Conservation (phyloP, 2,888 invertebrate species). For the Epiblema foenella region DNA sequence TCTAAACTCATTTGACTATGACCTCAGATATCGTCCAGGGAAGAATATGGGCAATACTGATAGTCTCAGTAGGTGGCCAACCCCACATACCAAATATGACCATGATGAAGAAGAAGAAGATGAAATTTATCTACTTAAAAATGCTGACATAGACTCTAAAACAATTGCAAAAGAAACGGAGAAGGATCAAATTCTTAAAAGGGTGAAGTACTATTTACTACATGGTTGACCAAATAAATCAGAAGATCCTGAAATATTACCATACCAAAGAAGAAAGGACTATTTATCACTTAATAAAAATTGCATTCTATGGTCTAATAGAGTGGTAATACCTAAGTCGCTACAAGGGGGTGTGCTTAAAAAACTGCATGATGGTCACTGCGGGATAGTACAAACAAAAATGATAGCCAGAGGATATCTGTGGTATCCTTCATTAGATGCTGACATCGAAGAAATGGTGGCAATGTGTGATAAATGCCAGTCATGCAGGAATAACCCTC, state of each 20-base stretch:
- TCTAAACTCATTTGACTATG: neutral
- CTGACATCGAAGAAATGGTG: neutral
- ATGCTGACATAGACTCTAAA: neutral
- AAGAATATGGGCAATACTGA: neutral
- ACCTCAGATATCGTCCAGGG: neutral
- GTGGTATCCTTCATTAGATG: constrained; percentile 1
- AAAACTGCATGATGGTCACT: neutral
- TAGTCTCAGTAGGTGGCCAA: neutral
- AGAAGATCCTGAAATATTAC: neutral
- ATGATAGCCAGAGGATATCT: neutral
- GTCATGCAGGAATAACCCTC: constrained; percentile 1
- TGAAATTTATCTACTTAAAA: neutral
- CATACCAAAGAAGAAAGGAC: neutral
- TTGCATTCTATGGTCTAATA: neutral
- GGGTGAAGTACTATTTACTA: neutral
- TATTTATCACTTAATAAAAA: neutral
- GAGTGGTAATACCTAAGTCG: neutral
- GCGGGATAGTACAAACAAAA: too few relatives aligned
- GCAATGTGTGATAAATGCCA: constrained; percentile 8
- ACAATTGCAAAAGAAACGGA: neutral
- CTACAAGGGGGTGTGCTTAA: neutral
- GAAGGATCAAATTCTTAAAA: neutral
- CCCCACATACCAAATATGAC: constrained; percentile 1
- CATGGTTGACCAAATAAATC: neutral
- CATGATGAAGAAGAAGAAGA: neutral